Conservation (phyloP, 2,888 invertebrate species). For the Resseliella maxima region DNA sequence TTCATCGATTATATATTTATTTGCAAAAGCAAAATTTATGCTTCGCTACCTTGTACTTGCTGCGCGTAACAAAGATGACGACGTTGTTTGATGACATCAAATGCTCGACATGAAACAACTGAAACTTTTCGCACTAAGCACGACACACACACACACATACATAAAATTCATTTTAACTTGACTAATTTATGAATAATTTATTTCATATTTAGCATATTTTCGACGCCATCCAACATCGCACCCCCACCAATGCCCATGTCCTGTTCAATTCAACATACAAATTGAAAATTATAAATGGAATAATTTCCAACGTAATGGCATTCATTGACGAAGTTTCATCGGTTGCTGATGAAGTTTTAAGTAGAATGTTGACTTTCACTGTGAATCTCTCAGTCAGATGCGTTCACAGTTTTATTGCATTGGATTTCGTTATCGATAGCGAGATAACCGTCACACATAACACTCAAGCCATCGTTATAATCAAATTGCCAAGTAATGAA, state of each 20-base stretch:
- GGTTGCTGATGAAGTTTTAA: neutral
- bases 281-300: conserved; percentile 38
- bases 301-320: neutral
- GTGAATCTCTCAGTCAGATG: neutral
- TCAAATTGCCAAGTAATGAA: neutral
- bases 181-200: conserved; percentile 38
- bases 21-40: too few relatives aligned
- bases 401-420: neutral
- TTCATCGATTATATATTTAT: too few relatives aligned
- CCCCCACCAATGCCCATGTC: neutral
- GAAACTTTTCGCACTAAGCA: too few relatives aligned
- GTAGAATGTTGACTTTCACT: too few relatives aligned
- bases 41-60: too few relatives aligned
- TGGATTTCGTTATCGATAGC: neutral
- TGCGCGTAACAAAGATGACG: too few relatives aligned
- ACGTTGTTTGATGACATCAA: too few relatives aligned
- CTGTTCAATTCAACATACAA: neutral
- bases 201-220: conserved; percentile 29
- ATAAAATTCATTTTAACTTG: conserved; percentile 2
- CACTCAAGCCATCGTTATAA: neutral
- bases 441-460: neutral
- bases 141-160: neutral
- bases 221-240: neutral
- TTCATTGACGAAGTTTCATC: neutral
- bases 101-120: too few relatives aligned